Evolutionary conservation across 2,113 vertebrate genomes (phyloP).

Genomic region (Podarcis cretensis): DNA sequence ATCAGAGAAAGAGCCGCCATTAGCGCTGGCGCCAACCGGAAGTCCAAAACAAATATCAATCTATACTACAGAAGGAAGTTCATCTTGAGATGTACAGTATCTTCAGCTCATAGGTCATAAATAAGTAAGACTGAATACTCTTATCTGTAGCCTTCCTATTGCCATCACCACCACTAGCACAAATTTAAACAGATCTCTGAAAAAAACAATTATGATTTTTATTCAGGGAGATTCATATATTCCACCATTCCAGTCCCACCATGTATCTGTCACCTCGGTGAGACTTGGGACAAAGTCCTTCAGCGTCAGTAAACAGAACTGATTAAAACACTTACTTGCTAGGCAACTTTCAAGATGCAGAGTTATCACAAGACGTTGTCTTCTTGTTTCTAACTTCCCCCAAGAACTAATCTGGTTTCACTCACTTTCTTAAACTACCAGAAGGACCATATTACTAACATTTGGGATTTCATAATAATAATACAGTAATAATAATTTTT

Average conservation of each 20-base stretch:
- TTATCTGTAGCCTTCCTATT: too few species aligned
- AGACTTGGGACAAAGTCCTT: background rate
- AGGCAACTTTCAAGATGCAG: background rate
- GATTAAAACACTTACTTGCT: background rate
- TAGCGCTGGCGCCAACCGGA: too few species aligned
- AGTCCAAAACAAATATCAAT: background rate
- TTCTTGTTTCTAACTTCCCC: background rate
- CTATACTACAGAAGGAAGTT: background rate
- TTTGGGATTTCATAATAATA: too few species aligned
- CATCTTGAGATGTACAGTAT: background rate
- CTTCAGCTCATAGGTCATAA: background rate
- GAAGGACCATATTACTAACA: background rate
- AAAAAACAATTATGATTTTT: background rate
- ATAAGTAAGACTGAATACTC: background rate
- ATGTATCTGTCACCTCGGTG: background rate
- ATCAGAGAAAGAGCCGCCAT: too few species aligned
- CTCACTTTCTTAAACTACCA: background rate
- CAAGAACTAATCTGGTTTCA: too few species aligned
- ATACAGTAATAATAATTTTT: too few species aligned
- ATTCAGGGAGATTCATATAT: background rate
- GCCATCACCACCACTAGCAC: too few species aligned
- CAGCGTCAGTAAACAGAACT: background rate
- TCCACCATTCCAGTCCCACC: background rate
- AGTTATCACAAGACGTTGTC: background rate
- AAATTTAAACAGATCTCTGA: background rate